These are phyloP conservation scores for Habrosyne pyritoides DNA, from an alignment of 2,888 invertebrate species.

Conservation along the genomic window DNA sequence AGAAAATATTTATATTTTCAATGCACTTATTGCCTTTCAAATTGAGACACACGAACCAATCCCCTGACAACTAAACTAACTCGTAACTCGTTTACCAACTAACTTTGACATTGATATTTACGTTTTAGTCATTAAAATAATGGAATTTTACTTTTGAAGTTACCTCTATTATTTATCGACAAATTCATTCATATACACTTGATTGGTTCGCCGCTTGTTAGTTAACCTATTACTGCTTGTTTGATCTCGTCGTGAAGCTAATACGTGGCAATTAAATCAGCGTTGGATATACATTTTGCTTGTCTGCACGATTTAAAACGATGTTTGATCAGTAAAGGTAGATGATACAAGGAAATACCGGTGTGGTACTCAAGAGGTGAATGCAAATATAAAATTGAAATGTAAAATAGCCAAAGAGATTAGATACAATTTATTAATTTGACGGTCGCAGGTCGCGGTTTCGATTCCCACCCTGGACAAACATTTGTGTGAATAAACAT, in stretches of 20 bases:
- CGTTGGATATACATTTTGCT: background rate
- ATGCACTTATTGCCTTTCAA: background rate
- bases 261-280: background rate
- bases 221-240: background rate
- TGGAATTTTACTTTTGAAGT: background rate
- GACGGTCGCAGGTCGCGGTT: too few relatives aligned
- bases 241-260: background rate
- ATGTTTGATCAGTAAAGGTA: background rate
- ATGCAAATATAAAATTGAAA: too few relatives aligned
- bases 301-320: background rate
- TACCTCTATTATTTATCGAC: background rate
- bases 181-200: background rate
- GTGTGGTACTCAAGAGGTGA: too few relatives aligned
- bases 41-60: background rate
- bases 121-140: background rate
- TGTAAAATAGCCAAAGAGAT: too few relatives aligned
- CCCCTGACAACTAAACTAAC: slow-evolving; percentile 7
- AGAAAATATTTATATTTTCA: background rate
- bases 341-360: too few relatives aligned
- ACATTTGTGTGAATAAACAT: too few relatives aligned
- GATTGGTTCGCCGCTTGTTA: background rate
- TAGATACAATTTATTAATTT: too few relatives aligned
- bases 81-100: slow-evolving; percentile 24
- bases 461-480: too few relatives aligned
- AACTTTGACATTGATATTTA: slow-evolving; percentile 2